phyloP scores from a whole-genome alignment of 2,888 invertebrate genomes.

The Dryobota labecula region DNA sequence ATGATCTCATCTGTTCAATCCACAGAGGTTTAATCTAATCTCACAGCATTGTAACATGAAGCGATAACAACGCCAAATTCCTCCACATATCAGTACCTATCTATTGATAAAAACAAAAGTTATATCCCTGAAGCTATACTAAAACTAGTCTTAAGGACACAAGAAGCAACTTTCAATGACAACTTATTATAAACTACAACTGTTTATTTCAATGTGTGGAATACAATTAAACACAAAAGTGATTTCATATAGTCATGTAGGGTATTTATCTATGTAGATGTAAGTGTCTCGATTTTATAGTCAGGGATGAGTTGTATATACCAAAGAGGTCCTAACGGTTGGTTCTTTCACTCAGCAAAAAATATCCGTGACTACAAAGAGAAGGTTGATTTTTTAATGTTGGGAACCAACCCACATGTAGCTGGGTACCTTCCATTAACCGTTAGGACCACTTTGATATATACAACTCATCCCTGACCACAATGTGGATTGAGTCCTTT shows the following conservation, averaged over 20 bases:
- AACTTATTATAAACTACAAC: slow-evolving; percentile 52
- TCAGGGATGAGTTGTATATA: too few species aligned
- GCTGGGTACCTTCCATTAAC: too few species aligned
- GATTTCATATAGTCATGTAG: slow-evolving; percentile 26
- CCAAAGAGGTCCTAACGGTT: too few species aligned
- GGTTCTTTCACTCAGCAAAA: too few species aligned
- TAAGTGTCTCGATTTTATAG: slow-evolving; percentile 20
- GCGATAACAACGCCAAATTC: slow-evolving; percentile 16
- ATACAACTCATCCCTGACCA: too few species aligned
- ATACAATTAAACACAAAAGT: slow-evolving; percentile 38
- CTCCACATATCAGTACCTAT: slow-evolving; percentile 11
- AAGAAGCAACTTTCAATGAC: slow-evolving; percentile 60
- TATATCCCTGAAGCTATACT: slow-evolving; percentile 56
- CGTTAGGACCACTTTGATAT: too few species aligned
- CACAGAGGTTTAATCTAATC: slow-evolving; percentile 36
- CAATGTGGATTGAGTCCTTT: too few species aligned
- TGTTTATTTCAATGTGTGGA: slow-evolving; percentile 42
- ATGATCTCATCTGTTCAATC: slow-evolving; percentile 22
- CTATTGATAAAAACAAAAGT: slow-evolving; percentile 35
- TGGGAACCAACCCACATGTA: too few species aligned
- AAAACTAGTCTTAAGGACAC: slow-evolving; percentile 53
- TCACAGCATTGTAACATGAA: slow-evolving; percentile 33
- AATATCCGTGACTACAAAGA: too few species aligned
- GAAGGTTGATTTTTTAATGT: too few species aligned
- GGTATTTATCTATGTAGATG: slow-evolving; percentile 1